Percentiles rank a stretch among this genome's conserved stretches.
phyloP scores from a whole-genome alignment of 53 echinoderm and acorn worm species.

The Pentamera pediparva region DNA sequence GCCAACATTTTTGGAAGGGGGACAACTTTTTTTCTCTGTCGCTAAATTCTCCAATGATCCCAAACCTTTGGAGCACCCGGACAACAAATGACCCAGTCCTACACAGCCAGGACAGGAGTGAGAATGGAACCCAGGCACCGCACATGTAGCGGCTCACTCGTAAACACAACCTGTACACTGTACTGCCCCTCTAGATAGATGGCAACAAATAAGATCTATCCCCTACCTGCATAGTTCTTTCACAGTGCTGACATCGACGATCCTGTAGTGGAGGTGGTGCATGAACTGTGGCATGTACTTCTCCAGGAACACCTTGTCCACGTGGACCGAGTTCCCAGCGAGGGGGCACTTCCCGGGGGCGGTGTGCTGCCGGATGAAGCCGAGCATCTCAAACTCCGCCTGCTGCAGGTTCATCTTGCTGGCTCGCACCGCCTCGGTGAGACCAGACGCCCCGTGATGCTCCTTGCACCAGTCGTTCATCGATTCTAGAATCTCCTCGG shows the following conservation, averaged over 20 bases:
- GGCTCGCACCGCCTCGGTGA: constrained; percentile 64
- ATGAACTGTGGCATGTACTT: constrained; percentile 92
- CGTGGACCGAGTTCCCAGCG: constrained; percentile 78
- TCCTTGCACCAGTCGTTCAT: constrained; percentile 93
- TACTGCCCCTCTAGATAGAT: too few species aligned
- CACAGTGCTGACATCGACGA: constrained; percentile 90
- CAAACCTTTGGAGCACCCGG: too few species aligned
- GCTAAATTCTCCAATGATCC: too few species aligned
- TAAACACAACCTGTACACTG: too few species aligned
- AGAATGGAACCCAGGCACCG: too few species aligned
- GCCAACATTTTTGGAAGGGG: too few species aligned
- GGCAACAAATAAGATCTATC: too few species aligned
- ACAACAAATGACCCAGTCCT: too few species aligned
- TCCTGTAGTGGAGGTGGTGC: constrained; percentile 82
- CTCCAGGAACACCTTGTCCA: constrained; percentile 73
- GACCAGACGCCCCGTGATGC: constrained; percentile 77
- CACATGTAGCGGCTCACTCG: too few species aligned
- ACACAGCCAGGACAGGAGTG: too few species aligned
- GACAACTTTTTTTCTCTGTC: too few species aligned
- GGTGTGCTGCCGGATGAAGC: constrained; percentile 79
- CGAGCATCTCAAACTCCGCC: constrained; percentile 92
- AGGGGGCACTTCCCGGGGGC: constrained; percentile 62
- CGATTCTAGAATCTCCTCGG: constrained; percentile 54
- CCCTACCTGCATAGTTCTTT: constrained; percentile 94
- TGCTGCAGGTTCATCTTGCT: constrained; percentile 72